These are phyloP conservation scores for Eupristina koningsbergeri DNA, from an alignment of 1,140 invertebrate species.

Conservation along the genomic window DNA sequence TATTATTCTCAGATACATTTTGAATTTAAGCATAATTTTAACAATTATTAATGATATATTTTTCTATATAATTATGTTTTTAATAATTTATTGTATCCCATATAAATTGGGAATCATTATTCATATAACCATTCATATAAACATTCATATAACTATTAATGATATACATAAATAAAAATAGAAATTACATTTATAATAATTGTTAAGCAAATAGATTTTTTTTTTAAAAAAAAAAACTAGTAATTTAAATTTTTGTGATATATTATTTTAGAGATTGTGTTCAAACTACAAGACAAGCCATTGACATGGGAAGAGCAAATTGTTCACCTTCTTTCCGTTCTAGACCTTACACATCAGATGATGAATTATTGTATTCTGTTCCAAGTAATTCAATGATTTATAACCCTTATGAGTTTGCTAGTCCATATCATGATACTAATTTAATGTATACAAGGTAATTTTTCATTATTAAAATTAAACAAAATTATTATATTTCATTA, in stretches of 20 bases:
- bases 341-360: slow-evolving; percentile 26
- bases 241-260: neutral
- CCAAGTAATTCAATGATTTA: slow-evolving; percentile 50
- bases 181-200: too few species aligned
- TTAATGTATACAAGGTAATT: slow-evolving; percentile 64
- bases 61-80: too few species aligned
- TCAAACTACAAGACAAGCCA: neutral
- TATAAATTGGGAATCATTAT: too few species aligned
- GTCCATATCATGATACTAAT: slow-evolving; percentile 58
- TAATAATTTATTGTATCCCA: too few species aligned
- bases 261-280: slow-evolving; percentile 36
- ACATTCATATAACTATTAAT: too few species aligned
- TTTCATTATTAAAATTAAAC: neutral
- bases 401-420: slow-evolving; percentile 59
- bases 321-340: slow-evolving; percentile 18
- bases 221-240: too few species aligned
- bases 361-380: slow-evolving; percentile 56
- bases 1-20: too few species aligned
- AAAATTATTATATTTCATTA: neutral
- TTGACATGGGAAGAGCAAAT: slow-evolving; percentile 20
- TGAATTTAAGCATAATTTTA: too few species aligned
- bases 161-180: too few species aligned
- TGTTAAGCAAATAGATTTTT: too few species aligned
- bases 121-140: too few species aligned
- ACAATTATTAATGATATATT: too few species aligned